Conservation (phyloP, 2,113 vertebrate species). For the Carollia perspicillata region DNA sequence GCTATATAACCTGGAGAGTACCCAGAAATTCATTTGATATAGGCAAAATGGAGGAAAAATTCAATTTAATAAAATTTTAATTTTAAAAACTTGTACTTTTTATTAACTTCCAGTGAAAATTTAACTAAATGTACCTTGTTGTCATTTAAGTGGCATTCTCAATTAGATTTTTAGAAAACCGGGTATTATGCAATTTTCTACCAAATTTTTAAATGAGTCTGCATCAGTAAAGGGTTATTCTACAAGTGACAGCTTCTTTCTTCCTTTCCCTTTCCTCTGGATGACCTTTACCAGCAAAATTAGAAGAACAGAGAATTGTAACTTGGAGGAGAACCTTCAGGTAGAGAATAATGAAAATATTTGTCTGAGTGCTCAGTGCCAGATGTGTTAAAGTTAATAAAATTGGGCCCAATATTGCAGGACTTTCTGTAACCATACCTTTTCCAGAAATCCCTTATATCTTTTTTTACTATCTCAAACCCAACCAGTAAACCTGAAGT, state of each 20-base stretch:
- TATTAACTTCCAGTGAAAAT: background rate
- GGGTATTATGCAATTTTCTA: background rate
- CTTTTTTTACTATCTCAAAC: background rate
- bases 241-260: background rate
- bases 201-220: background rate
- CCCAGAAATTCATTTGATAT: background rate
- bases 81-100: background rate
- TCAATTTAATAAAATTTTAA: background rate
- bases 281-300: background rate
- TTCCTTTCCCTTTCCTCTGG: background rate
- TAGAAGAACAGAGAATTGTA: background rate
- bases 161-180: background rate
- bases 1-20: background rate
- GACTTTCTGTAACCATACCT: background rate
- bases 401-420: background rate
- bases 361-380: background rate
- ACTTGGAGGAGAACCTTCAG: background rate
- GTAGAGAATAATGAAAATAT: background rate
- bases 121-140: background rate
- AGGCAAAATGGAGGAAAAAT: background rate
- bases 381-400: background rate
- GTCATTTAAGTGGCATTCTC: background rate
- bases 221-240: background rate
- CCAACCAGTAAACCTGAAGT: background rate
- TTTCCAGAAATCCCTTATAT: background rate